These are phyloP conservation scores for Pagrus major DNA, from an alignment of 2,113 vertebrate genomes.

Conservation along the genomic window DNA sequence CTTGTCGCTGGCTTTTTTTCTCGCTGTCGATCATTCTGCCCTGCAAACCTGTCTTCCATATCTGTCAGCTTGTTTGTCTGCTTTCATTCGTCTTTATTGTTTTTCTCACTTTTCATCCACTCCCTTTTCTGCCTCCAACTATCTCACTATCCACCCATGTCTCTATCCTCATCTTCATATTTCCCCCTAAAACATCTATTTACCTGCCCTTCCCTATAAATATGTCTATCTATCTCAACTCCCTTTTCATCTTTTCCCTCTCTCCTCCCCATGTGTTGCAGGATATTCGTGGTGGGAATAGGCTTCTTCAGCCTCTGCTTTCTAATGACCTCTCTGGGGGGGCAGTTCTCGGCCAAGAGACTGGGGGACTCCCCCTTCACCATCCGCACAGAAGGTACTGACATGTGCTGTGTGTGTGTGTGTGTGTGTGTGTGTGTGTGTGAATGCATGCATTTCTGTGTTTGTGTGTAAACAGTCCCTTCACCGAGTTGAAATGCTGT, in stretches of 20 bases:
- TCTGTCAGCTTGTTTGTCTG: constrained; percentile 17
- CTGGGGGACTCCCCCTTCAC: constrained; percentile 96
- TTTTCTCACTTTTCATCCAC: constrained; percentile 7
- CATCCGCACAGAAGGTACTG: constrained; percentile 95
- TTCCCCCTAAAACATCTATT: constrained; percentile 39
- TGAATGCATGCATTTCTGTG: constrained; percentile 4
- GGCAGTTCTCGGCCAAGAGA: constrained; percentile 96
- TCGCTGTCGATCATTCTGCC: constrained; percentile 18
- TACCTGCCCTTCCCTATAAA: constrained; percentile 40
- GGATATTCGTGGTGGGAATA: constrained; percentile 96
- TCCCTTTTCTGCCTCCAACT: constrained; percentile 3
- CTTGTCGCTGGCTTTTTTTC: background rate
- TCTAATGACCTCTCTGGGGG: constrained; percentile 97
- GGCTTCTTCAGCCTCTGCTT: constrained; percentile 99
- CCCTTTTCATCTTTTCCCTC: constrained; percentile 30
- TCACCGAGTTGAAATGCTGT: constrained; percentile 44
- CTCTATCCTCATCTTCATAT: constrained; percentile 14
- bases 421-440: constrained; percentile 16
- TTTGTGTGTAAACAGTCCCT: constrained; percentile 27
- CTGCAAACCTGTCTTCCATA: constrained; percentile 6
- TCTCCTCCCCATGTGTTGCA: constrained; percentile 76
- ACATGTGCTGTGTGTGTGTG: constrained; percentile 37
- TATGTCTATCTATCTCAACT: constrained; percentile 19
- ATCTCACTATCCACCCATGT: background rate
- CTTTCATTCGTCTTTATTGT: background rate